Percentiles rank a stretch among this genome's conserved stretches.
Conservation (phyloP, 2,797 vertebrate species). For the Trichosurus vulpecula region DNA sequence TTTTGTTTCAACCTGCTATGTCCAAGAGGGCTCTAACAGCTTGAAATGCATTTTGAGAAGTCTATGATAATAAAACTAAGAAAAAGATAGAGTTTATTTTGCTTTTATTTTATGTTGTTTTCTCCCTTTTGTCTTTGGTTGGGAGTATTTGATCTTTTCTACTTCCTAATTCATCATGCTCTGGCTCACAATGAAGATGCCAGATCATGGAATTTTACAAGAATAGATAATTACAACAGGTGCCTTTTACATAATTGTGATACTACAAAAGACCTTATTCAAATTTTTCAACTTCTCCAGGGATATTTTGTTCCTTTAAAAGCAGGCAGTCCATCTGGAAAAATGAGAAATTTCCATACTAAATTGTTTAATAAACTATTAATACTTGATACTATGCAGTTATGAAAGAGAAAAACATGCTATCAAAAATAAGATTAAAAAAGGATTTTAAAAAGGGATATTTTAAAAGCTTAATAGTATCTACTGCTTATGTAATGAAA, state of each 20-base stretch:
- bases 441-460: not conserved
- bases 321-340: not conserved
- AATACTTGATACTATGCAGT: not conserved
- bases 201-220: constrained; percentile 18
- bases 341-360: not conserved
- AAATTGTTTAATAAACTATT: not conserved
- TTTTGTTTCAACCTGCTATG: constrained; percentile 22
- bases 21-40: constrained; percentile 13
- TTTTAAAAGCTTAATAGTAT: not conserved
- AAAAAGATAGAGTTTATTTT: constrained; percentile 58
- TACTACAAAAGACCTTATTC: not conserved
- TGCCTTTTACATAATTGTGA: constrained; percentile 41
- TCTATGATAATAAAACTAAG: constrained; percentile 44
- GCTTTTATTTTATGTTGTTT: constrained; percentile 27
- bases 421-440: not conserved
- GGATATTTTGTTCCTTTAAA: not conserved
- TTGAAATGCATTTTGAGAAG: constrained; percentile 47
- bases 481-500: not conserved
- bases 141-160: constrained; percentile 43
- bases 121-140: constrained; percentile 4
- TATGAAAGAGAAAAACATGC: not conserved
- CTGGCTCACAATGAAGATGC: not conserved
- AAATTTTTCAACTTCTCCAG: not conserved
- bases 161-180: not conserved
- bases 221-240: constrained; percentile 27